Conservation (phyloP, 2,888 invertebrate genomes). For the Melieria picta region DNA sequence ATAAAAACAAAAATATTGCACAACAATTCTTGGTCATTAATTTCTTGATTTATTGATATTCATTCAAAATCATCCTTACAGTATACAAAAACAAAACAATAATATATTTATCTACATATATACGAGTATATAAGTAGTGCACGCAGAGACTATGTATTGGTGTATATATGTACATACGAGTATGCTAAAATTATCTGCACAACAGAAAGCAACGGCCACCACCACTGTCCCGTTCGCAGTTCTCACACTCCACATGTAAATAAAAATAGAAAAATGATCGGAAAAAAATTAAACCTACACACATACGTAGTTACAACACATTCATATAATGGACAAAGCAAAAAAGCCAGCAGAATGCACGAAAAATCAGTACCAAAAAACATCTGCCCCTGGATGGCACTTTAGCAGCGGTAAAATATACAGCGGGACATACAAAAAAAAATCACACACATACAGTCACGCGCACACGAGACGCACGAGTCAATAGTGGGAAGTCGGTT, state of each 20-base stretch:
- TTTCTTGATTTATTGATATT: too few species aligned
- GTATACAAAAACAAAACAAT: background rate
- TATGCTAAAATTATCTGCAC: background rate
- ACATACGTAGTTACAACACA: too few species aligned
- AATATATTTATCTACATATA: slow-evolving; percentile 2
- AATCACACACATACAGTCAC: slow-evolving; percentile 2
- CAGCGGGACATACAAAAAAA: slow-evolving; percentile 19
- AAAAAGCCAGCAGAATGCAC: slow-evolving; percentile 23
- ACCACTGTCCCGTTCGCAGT: slow-evolving; percentile 21
- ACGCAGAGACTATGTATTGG: too few species aligned
- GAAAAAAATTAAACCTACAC: slow-evolving; percentile 16
- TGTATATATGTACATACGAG: background rate
- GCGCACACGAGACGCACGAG: slow-evolving; percentile 20
- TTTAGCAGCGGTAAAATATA: slow-evolving; percentile 48
- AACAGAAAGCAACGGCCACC: slow-evolving; percentile 16
- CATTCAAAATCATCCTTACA: too few species aligned
- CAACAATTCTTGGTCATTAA: too few species aligned
- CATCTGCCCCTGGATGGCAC: slow-evolving; percentile 63
- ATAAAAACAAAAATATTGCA: too few species aligned
- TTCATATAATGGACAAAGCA: background rate
- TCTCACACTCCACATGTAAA: slow-evolving; percentile 34
- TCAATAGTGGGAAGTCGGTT: slow-evolving; percentile 9
- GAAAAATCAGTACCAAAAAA: slow-evolving; percentile 49
- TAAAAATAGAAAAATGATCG: slow-evolving; percentile 36
- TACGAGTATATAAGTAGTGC: background rate